phyloP scores from a whole-genome alignment of 2,797 vertebrate species.

The Scolopax rusticola region DNA sequence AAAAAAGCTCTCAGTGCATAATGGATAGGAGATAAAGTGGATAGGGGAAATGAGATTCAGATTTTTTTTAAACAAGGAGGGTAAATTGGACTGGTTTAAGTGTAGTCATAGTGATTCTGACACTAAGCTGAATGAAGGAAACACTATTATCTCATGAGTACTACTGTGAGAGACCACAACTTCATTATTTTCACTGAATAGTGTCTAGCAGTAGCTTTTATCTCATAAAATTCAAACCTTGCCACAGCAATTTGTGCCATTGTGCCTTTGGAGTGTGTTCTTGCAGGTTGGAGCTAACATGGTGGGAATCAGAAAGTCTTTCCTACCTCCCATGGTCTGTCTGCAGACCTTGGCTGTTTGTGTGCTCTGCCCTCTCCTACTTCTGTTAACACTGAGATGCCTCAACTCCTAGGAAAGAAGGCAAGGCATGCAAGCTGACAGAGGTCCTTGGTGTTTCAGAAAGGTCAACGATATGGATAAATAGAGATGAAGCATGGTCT shows the following conservation, averaged over 20 bases:
- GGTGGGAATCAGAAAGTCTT: neutral
- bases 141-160: neutral
- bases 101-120: neutral
- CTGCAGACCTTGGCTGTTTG: neutral
- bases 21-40: neutral
- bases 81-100: neutral
- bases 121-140: neutral
- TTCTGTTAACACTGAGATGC: neutral
- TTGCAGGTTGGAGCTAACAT: neutral
- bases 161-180: neutral
- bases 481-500: neutral
- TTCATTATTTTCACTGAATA: neutral
- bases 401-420: neutral
- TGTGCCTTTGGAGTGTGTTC: neutral
- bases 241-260: neutral
- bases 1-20: neutral
- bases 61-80: fast-evolving
- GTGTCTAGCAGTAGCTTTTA: neutral
- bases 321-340: neutral
- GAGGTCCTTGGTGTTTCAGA: neutral
- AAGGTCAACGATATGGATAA: neutral
- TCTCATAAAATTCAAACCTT: neutral
- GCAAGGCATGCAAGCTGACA: neutral
- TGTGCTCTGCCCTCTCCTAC: neutral
- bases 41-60: neutral